Evolutionary conservation across 2,888 invertebrate species (phyloP), one percentile per base, ranked within the genome.

Genomic region (Prosopocoilus inquinatus): DNA sequence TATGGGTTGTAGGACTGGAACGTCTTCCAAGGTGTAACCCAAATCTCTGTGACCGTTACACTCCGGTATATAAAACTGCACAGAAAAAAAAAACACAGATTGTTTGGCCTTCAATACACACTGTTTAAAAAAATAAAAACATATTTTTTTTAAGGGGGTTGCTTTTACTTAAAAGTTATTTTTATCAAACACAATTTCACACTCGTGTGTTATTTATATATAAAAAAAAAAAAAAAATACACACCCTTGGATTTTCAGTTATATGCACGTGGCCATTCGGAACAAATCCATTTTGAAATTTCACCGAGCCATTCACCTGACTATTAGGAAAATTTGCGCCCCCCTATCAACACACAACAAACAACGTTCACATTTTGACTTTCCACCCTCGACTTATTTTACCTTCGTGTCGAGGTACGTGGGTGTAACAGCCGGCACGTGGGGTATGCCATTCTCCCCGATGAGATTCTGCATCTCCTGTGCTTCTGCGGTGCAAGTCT

Each of bases 221-320:
- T n/a, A n/a, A 20, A 20, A 1, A 1, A 20, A 20, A 35, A 12
- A 36, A 9, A 33, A 39, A 45, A 41, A 33, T 36, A 61, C 77
- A 78, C 73, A 86, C 87, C 76, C 84, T 82, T 50, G 87, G 87
- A 76, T 88, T 87, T 75, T 87, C 87, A 39, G 84, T 86, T 61
- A 87, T 85, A 66, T 83, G 83, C 38, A 84, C 81, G 63, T 82
- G 80, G 0, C 83, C 84, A 65, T 84, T 84, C 12, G 82, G 79
- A 60, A 86, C 69, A 59, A 75, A 75, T 16, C 78, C 78, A 64
- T 81, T 80, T 54, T 79, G 70, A 44, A 79, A 77, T 66, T 80
- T 81, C 11, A 76, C 71, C 13, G 75, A 72, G 53, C 80, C 81
- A 62, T 82, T 82, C 5, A 76, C 69, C 60, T 80, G 53, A 8